Evolutionary conservation across 2,113 vertebrate species (phyloP).

Genomic region (Petromus typicus): DNA sequence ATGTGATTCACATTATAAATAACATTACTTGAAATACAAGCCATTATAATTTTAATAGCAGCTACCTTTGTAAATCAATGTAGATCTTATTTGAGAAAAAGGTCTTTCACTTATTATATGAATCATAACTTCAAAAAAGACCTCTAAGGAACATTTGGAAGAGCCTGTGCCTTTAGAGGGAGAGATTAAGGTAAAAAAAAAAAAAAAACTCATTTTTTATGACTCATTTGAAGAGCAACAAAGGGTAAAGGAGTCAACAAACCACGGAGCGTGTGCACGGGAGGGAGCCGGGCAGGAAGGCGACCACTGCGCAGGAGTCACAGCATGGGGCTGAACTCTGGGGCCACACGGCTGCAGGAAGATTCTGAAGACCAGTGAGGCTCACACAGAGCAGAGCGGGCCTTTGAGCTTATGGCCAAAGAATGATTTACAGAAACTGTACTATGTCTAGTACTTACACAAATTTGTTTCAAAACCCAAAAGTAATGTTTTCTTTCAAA

Average conservation of each 20-base stretch:
- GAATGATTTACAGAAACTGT: slow-evolving; percentile 50
- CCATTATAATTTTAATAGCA: slow-evolving; percentile 55
- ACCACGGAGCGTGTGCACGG: not conserved
- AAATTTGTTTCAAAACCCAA: slow-evolving; percentile 86
- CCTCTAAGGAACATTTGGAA: not conserved
- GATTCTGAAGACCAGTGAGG: slow-evolving; percentile 61
- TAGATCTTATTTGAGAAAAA: slow-evolving; percentile 37
- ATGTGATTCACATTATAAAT: slow-evolving; percentile 56
- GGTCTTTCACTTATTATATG: not conserved
- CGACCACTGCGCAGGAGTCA: not conserved
- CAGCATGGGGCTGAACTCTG: not conserved
- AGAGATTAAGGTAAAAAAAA: not conserved
- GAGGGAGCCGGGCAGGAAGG: not conserved
- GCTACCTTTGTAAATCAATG: slow-evolving; percentile 70
- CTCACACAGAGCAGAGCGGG: slow-evolving; percentile 56
- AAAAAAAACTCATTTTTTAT: slow-evolving; percentile 30
- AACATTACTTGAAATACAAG: slow-evolving; percentile 45
- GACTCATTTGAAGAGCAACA: not conserved
- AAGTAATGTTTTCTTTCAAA: slow-evolving; percentile 86
- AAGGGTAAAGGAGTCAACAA: not conserved
- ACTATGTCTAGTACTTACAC: slow-evolving; percentile 70
- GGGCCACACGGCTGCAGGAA: not conserved
- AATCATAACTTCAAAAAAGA: not conserved
- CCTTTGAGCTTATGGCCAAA: slow-evolving; percentile 31
- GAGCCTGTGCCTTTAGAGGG: not conserved